A percentile compares a stretch with the other conserved stretches of the same genome.
These are phyloP conservation scores for Megamerina dolium DNA, from an alignment of 2,888 invertebrate species.

Conservation along the genomic window DNA sequence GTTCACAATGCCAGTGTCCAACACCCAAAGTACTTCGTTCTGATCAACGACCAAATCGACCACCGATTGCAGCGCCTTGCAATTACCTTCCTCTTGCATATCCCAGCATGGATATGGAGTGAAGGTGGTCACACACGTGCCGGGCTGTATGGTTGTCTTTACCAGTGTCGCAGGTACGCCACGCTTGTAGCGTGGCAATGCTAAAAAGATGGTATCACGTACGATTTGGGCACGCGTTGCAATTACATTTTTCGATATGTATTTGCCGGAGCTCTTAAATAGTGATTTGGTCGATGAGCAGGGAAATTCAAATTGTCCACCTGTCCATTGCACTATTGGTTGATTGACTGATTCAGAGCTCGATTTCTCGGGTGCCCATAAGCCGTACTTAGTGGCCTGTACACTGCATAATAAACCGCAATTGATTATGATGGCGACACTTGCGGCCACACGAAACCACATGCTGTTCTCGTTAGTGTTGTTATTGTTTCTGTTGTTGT, in stretches of 20 bases:
- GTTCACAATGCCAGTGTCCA: conserved; percentile 66
- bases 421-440: background rate
- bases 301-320: conserved; percentile 51
- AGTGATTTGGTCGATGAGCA: conserved; percentile 53
- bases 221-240: conserved; percentile 57
- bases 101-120: conserved; percentile 61
- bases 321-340: conserved; percentile 49
- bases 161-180: conserved; percentile 66
- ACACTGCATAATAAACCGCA: background rate
- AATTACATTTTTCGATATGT: conserved; percentile 55
- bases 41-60: conserved; percentile 60
- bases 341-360: conserved; percentile 24
- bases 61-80: conserved; percentile 61
- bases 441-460: background rate
- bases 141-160: conserved; percentile 50
- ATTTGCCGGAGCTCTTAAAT: conserved; percentile 56
- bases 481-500: too few relatives aligned
- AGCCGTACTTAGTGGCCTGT: conserved; percentile 38
- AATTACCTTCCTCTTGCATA: conserved; percentile 61
- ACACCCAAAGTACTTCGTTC: conserved; percentile 64
- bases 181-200: conserved; percentile 56
- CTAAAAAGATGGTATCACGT: conserved; percentile 54
- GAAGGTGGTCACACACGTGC: conserved; percentile 51
- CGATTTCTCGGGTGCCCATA: conserved; percentile 35
- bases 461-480: too few relatives aligned